Base-by-base conservation (phyloP, 1,140 invertebrate genomes). In the Berghia stephanieae region DNA sequence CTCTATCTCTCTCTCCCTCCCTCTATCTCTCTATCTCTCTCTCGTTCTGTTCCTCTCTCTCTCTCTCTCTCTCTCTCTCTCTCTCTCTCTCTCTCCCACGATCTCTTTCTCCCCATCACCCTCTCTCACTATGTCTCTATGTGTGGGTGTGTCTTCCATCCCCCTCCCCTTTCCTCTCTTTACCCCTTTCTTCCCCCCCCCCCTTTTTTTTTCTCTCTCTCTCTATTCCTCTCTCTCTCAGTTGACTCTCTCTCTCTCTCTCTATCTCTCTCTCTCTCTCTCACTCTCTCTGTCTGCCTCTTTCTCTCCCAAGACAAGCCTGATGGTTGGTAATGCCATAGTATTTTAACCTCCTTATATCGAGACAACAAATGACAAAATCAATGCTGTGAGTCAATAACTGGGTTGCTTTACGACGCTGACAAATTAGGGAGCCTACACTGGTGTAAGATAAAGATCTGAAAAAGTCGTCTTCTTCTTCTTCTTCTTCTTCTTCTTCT, bases 31-130 rank as follows among this genome's bases (percentile, higher is more conserved):
- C n/a, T n/a, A n/a, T n/a, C n/a, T n/a, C n/a, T n/a, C n/a, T n/a
- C n/a, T n/a, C n/a, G n/a, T n/a, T n/a, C 69, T 71, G 38, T 71
- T 43, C 46, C 69, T 71, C 69, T 71, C 69, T 27, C 27, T 44
- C 40, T 44, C 42, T 27, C 13, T 27, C 69, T 13, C 40, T 27
- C 36, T 8, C 69, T 71, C 69, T 27, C 42, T 44, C 69, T 27
- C 69, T 44, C 42, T 10, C 27, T 24, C 31, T 27, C 27, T 27
- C 44, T 8, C 40, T 8, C 44, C 38, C 69, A 34, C 44, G 21
- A 38, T 36, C 69, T 27, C 69, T 27, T 43, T 44, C 40, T n/a
- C 38, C 27, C 69, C 46, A 6, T 27, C 69, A 21, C 40, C 27
- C 40, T 71, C 40, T 44, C 40, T 44, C 40, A 5, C 69, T 27